Conservation (phyloP, 2,113 vertebrate species). For the Lepus europaeus region DNA sequence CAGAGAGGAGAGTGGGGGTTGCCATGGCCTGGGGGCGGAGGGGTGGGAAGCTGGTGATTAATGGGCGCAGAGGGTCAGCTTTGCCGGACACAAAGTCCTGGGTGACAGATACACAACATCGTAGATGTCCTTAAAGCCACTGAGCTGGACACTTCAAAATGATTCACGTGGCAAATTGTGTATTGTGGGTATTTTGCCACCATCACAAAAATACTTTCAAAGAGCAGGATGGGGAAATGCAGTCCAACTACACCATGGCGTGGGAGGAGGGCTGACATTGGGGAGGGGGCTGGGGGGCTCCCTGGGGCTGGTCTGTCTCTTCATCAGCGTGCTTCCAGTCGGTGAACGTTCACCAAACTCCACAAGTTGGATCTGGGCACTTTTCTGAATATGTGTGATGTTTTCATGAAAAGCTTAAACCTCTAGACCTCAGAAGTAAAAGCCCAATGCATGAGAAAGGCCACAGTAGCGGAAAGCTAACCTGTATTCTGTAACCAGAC, state of each 20-base stretch:
- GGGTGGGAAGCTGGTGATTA: neutral
- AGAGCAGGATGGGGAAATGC: neutral
- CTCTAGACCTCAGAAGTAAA: neutral
- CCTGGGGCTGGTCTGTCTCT: rapidly evolving
- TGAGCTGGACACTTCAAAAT: neutral
- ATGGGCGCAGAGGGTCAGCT: neutral
- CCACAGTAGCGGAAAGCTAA: neutral
- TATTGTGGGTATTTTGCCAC: neutral
- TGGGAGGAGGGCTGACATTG: rapidly evolving
- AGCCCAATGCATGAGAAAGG: neutral
- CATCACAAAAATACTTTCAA: neutral
- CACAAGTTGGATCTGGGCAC: neutral
- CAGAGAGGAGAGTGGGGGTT: neutral
- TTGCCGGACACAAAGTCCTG: neutral
- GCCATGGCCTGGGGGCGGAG: too few species aligned
- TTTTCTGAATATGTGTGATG: neutral
- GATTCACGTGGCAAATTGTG: neutral
- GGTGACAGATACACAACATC: too few species aligned
- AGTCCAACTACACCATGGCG: neutral
- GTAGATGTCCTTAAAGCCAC: rapidly evolving
- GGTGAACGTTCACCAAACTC: neutral
- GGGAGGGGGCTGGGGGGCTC: rapidly evolving
- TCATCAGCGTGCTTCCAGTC: neutral
- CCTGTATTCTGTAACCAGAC: neutral
- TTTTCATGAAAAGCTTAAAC: neutral